These are phyloP conservation scores for Drosophila tanythrix DNA, from an alignment of 2,888 invertebrate genomes.

Conservation along the genomic window DNA sequence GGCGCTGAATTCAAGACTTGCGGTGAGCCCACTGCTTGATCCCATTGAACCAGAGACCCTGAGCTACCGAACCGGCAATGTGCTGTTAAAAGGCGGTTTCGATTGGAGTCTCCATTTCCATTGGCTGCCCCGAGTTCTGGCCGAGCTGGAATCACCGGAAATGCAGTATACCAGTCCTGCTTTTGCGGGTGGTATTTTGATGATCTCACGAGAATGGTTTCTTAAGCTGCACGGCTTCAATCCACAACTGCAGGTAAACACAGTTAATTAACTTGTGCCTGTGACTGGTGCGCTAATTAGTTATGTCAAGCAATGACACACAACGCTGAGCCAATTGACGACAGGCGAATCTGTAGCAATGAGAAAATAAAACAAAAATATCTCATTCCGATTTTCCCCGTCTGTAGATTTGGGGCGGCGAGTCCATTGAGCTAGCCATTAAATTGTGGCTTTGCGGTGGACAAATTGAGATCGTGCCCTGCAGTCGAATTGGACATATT, in stretches of 20 bases:
- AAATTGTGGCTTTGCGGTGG: conserved; percentile 85
- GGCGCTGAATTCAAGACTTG: conserved; percentile 45
- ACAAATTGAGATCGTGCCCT: conserved; percentile 85
- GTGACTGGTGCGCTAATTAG: conserved; percentile 65
- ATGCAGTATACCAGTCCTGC: conserved; percentile 77
- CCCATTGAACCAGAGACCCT: conserved; percentile 84
- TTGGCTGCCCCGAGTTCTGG: conserved; percentile 82
- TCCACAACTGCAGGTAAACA: conserved; percentile 80
- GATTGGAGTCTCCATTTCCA: conserved; percentile 86
- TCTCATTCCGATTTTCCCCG: conserved; percentile 19
- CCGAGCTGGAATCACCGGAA: conserved; percentile 37
- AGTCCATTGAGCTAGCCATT: conserved; percentile 85
- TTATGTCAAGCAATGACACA: conserved; percentile 50
- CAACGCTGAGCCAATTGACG: conserved; percentile 23
- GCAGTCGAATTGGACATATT: conserved; percentile 85
- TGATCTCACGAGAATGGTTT: conserved; percentile 84
- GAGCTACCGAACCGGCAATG: conserved; percentile 81
- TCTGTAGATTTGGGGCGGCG: conserved; percentile 84
- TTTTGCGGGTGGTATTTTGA: conserved; percentile 83
- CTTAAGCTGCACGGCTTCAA: conserved; percentile 84
- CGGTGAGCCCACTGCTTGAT: conserved; percentile 85
- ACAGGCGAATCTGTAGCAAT: conserved; percentile 13
- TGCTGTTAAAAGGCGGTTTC: conserved; percentile 85
- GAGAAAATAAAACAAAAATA: conserved; percentile 21
- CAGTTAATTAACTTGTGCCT: conserved; percentile 58